phyloP scores from a whole-genome alignment of 1,140 invertebrate species.

The Euglossa dilemma region DNA sequence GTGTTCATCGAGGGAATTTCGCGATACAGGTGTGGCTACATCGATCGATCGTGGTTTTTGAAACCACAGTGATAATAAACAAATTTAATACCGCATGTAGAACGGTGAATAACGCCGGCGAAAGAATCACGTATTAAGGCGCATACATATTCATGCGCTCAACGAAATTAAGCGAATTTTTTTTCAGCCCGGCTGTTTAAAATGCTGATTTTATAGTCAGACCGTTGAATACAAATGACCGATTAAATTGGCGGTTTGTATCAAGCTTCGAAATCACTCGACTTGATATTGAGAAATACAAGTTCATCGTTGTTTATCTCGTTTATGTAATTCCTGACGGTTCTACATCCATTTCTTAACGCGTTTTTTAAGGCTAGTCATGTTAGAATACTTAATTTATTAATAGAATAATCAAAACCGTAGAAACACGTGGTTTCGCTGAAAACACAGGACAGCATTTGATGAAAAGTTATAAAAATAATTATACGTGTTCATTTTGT shows the following conservation, averaged over 20 bases:
- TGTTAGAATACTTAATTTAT: too few species aligned
- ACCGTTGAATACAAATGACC: background rate
- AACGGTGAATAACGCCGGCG: background rate
- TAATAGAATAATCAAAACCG: too few species aligned
- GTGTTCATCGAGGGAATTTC: background rate
- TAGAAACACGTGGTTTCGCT: too few species aligned
- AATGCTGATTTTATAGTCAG: slow-evolving; percentile 1
- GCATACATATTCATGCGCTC: slow-evolving; percentile 1
- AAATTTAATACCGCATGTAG: background rate
- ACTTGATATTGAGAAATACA: background rate
- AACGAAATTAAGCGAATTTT: background rate
- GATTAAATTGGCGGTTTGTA: background rate
- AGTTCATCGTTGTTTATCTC: background rate
- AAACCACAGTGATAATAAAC: background rate
- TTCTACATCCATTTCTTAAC: too few species aligned
- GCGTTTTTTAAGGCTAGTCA: too few species aligned
- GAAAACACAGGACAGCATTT: too few species aligned
- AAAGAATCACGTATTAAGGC: background rate
- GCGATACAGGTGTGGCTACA: too few species aligned
- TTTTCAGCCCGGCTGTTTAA: background rate
- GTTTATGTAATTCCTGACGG: too few species aligned
- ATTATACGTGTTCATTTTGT: too few species aligned
- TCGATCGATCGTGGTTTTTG: too few species aligned
- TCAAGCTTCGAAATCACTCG: background rate
- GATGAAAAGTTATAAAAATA: too few species aligned